phyloP scores from a whole-genome alignment of 2,888 invertebrate species.

The Drosophila conformis region DNA sequence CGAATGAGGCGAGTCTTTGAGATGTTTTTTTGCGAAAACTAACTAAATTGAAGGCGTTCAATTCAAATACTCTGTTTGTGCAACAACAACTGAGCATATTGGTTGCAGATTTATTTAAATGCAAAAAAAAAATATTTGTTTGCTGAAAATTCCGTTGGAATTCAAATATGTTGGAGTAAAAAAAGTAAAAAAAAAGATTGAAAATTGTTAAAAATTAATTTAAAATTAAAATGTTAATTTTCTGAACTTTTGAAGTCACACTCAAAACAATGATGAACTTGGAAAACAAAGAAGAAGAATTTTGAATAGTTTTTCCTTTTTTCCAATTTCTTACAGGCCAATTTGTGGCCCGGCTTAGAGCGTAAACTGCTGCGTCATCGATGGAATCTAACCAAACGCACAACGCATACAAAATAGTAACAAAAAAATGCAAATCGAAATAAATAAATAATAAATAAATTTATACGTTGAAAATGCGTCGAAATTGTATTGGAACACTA shows the following conservation, averaged over 20 bases:
- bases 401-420: conserved; percentile 58
- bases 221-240: too few species aligned
- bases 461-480: conserved; percentile 36
- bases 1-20: conserved; percentile 32
- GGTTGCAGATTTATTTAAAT: too few species aligned
- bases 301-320: background rate
- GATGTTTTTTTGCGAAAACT: background rate
- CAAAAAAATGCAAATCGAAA: background rate
- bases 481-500: conserved; percentile 32
- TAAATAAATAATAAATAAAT: conserved; percentile 2
- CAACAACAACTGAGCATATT: background rate
- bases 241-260: background rate
- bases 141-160: background rate
- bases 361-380: conserved; percentile 23
- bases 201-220: too few species aligned
- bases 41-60: background rate
- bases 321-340: conserved; percentile 33
- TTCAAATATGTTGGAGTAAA: background rate
- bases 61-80: background rate
- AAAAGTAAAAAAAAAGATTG: too few species aligned
- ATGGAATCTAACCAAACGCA: conserved; percentile 2
- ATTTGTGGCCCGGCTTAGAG: conserved; percentile 52
- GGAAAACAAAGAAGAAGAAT: background rate
- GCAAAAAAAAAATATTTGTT: background rate
- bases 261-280: background rate